Base-by-base conservation (phyloP, 2,797 vertebrate species). In the Gouania willdenowi region DNA sequence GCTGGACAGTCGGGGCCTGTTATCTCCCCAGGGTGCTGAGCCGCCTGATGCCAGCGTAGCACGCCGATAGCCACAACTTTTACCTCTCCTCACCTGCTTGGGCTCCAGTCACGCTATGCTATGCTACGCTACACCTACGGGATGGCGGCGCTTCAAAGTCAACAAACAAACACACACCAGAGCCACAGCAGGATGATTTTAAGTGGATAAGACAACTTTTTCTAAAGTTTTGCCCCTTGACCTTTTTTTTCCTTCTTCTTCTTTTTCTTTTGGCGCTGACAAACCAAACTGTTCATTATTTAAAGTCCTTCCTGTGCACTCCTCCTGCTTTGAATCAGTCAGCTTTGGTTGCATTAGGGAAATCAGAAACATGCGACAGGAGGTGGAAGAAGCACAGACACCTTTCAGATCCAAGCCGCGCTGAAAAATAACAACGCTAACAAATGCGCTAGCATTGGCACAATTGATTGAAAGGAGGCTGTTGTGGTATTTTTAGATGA, bases 41-140 rank as follows among this genome's bases (percentile, higher is more conserved):
- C 60, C 52, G 75, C 54, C 48, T 60, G 40, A 73, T 81, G 72
- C 82, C 79, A 73, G 67, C 53, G 63, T 54, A 57, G 45, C 14
- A 2, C 55, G 34, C 56, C 21, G 43, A 77, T 87, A 87, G 88
- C 80, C 71, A 78, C 74, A 82, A 88, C 70, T 81, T 83, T 82
- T 84, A 67, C 65, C 55, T 68, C 72, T 73, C 49, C 41, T 37
- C 45, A 41, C 55, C n/a, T n/a, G 24, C 69, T 31, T 68, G 9
- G 33, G 31, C 45, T 64, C 32, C 3, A 68, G 75, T 83, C 79
- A 76, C 66, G 69, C 59, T 66, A 76, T 67, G 66, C 61, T 79
- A 76, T 66, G 69, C 59, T 66, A 76, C 67, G 66, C 61, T 29
- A 22, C 43, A 66, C 46, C 71, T 71, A 75, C 34, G 59, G 59